These are phyloP conservation scores for Hydriomena furcata DNA, from an alignment of 2,888 invertebrate genomes.

Conservation along the genomic window DNA sequence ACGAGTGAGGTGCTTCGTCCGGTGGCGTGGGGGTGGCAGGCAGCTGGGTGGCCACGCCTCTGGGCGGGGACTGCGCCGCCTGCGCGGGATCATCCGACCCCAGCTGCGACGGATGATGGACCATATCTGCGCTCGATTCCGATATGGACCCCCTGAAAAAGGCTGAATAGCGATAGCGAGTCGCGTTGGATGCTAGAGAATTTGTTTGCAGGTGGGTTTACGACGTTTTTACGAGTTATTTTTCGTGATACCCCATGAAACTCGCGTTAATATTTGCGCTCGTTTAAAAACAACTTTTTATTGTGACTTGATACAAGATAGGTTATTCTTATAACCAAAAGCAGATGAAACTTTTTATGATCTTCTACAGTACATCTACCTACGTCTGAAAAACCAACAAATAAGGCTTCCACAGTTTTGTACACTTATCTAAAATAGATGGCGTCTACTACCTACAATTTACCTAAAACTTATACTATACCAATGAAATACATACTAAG, in stretches of 20 bases:
- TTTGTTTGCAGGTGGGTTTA: constrained; percentile 6
- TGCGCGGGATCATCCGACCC: constrained; percentile 45
- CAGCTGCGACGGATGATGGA: constrained; percentile 24
- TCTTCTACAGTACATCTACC: no score
- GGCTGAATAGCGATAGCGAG: constrained; percentile 5
- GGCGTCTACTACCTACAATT: no score
- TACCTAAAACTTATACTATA: no score
- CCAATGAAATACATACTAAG: no score
- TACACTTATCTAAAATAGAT: no score
- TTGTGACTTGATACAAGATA: no score
- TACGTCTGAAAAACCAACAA: no score
- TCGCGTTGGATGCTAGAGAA: not conserved
- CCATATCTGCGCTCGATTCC: constrained; percentile 20
- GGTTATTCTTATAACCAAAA: no score
- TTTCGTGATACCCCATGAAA: not conserved
- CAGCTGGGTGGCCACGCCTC: constrained; percentile 48
- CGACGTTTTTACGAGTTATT: constrained; percentile 3
- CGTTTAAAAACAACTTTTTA: no score
- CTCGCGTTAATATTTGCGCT: no score
- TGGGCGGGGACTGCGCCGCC: constrained; percentile 51
- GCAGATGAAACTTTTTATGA: no score
- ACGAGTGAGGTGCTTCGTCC: constrained; percentile 66
- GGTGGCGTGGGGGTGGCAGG: constrained; percentile 47
- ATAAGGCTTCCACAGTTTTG: no score
- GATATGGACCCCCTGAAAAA: constrained; percentile 17